Percentiles rank a stretch among this genome's conserved stretches.
These are phyloP conservation scores for Drosophila sordidula DNA, from an alignment of 2,888 invertebrate genomes.

Conservation along the genomic window DNA sequence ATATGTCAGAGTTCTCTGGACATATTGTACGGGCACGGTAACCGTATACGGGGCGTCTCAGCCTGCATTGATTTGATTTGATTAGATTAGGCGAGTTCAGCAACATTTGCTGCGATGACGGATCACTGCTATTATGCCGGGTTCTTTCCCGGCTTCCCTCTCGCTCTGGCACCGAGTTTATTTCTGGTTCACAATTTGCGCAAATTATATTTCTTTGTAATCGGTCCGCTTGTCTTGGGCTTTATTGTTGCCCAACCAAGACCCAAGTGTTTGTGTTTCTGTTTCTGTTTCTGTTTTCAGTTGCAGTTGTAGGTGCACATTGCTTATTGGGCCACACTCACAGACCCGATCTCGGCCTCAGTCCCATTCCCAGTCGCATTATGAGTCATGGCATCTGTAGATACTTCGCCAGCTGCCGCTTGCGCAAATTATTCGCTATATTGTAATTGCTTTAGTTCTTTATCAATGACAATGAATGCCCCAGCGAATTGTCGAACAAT, in stretches of 20 bases:
- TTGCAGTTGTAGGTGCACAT: conserved; percentile 66
- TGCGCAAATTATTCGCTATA: conserved; percentile 63
- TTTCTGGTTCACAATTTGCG: conserved; percentile 61
- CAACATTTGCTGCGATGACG: conserved; percentile 72
- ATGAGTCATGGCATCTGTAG: conserved; percentile 62
- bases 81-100: conserved; percentile 61
- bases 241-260: conserved; percentile 63
- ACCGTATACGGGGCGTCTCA: conserved; percentile 51
- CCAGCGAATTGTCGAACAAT: conserved; percentile 39
- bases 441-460: conserved; percentile 65
- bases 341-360: conserved; percentile 7
- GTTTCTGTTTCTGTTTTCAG: background rate
- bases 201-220: conserved; percentile 79
- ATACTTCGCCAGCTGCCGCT: conserved; percentile 50
- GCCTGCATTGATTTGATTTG: conserved; percentile 67
- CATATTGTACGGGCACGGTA: conserved; percentile 42
- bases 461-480: conserved; percentile 72
- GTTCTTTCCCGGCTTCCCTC: conserved; percentile 13
- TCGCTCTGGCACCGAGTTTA: conserved; percentile 5
- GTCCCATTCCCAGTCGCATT: conserved; percentile 37
- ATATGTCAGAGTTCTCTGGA: conserved; percentile 35
- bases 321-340: conserved; percentile 76
- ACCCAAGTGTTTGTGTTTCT: conserved; percentile 43
- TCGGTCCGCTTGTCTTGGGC: conserved; percentile 71
- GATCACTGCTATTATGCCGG: conserved; percentile 59